phyloP scores from a whole-genome alignment of 2,113 vertebrate genomes.

The Rhea pennata region DNA sequence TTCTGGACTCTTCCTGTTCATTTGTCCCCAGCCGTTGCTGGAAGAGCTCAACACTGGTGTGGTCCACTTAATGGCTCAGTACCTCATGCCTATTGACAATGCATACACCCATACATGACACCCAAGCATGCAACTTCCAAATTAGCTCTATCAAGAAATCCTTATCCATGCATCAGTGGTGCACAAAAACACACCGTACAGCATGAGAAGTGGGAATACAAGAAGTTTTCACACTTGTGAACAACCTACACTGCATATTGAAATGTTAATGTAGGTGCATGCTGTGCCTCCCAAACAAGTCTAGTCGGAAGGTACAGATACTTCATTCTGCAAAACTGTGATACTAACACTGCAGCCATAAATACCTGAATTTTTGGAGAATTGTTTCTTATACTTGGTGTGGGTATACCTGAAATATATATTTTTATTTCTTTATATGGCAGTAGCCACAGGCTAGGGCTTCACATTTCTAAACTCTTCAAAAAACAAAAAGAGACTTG shows the following conservation, averaged over 20 bases:
- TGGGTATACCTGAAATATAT: background rate
- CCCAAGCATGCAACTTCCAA: background rate
- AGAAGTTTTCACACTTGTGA: background rate
- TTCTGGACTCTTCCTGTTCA: background rate
- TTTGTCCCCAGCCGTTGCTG: background rate
- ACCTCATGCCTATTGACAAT: background rate
- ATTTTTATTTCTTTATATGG: background rate
- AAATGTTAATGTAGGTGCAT: background rate
- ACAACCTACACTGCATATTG: background rate
- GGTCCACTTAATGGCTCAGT: background rate
- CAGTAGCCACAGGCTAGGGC: background rate
- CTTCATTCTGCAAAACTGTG: background rate
- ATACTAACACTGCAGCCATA: background rate
- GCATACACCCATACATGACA: accelerated
- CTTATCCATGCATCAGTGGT: background rate
- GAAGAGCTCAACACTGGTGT: background rate
- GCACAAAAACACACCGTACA: background rate
- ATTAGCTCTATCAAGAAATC: background rate
- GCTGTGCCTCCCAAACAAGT: background rate
- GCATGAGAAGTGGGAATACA: background rate
- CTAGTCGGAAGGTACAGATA: slow-evolving; percentile 1
- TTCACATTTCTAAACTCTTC: background rate
- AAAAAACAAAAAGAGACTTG: background rate
- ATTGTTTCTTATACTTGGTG: background rate
- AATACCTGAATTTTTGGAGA: background rate